Conservation (phyloP, 1,140 invertebrate genomes). For the Scylla paramamosain region DNA sequence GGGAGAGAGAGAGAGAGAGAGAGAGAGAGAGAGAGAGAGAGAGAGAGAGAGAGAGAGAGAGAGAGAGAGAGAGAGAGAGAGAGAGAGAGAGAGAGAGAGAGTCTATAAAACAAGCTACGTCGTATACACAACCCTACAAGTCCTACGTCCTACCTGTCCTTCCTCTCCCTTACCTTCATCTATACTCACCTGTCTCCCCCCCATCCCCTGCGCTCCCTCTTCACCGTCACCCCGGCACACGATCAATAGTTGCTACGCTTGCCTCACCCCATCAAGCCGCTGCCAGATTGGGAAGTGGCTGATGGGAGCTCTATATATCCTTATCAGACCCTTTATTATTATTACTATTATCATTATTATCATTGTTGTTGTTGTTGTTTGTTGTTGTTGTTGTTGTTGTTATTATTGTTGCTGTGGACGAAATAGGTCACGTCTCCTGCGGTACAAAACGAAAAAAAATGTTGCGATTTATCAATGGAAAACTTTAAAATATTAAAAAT, state of each 20-base stretch:
- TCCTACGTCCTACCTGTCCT: not conserved
- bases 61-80: not conserved
- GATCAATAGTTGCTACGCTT: not conserved
- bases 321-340: too few relatives aligned
- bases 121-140: not conserved
- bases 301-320: not conserved
- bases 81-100: too few relatives aligned
- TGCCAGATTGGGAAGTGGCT: not conserved
- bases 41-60: not conserved
- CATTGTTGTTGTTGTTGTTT: too few relatives aligned
- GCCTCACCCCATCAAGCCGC: not conserved
- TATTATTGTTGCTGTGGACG: too few relatives aligned
- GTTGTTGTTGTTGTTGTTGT: too few relatives aligned
- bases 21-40: not conserved
- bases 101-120: too few relatives aligned
- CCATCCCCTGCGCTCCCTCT: not conserved
- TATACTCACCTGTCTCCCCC: not conserved
- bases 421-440: too few relatives aligned
- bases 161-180: not conserved
- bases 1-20: not conserved
- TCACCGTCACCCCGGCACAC: not conserved
- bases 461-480: too few relatives aligned
- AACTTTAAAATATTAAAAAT: too few relatives aligned
- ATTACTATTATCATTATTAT: conserved; percentile 1
- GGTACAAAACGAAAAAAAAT: too few relatives aligned